A percentile compares a stretch with the other conserved stretches of the same genome.
Evolutionary conservation across 2,888 invertebrate species (phyloP).

Genomic region (Meandrusa payeni): DNA sequence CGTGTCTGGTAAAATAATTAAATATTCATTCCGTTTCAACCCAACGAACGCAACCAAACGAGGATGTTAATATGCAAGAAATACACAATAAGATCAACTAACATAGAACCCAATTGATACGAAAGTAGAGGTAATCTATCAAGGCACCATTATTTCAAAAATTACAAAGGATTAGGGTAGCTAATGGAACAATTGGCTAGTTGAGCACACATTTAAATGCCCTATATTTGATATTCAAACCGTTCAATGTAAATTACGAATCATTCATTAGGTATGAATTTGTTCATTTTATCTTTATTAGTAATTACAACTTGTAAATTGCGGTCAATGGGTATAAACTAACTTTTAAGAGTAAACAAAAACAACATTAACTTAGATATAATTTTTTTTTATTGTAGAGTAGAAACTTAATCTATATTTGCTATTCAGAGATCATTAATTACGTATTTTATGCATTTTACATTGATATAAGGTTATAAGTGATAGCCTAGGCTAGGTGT

Average conservation of each 20-base stretch:
- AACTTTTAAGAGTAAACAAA: not conserved
- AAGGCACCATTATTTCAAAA: constrained; percentile 22
- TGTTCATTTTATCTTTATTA: constrained; percentile 14
- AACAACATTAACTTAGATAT: constrained; percentile 8
- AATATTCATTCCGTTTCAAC: constrained; percentile 61
- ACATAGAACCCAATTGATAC: constrained; percentile 54
- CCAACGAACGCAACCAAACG: constrained; percentile 37
- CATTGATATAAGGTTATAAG: too few species aligned
- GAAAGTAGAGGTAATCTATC: constrained; percentile 55
- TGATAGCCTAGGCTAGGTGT: too few species aligned
- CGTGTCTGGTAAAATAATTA: constrained; percentile 69
- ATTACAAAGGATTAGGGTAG: constrained; percentile 11
- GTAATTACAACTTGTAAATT: constrained; percentile 4
- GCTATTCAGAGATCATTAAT: constrained; percentile 21
- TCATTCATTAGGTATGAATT: constrained; percentile 12
- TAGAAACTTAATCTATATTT: constrained; percentile 3
- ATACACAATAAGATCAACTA: constrained; percentile 36
- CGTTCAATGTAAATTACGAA: constrained; percentile 14
- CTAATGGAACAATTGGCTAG: constrained; percentile 22
- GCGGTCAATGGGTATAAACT: constrained; percentile 7
- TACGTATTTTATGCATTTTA: too few species aligned
- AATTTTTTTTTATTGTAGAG: constrained; percentile 7
- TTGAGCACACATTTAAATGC: constrained; percentile 22
- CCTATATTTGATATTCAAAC: constrained; percentile 19
- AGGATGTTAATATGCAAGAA: constrained; percentile 45